phyloP scores from a whole-genome alignment of 1,140 invertebrate genomes.

The Thaumatotibia leucotreta region DNA sequence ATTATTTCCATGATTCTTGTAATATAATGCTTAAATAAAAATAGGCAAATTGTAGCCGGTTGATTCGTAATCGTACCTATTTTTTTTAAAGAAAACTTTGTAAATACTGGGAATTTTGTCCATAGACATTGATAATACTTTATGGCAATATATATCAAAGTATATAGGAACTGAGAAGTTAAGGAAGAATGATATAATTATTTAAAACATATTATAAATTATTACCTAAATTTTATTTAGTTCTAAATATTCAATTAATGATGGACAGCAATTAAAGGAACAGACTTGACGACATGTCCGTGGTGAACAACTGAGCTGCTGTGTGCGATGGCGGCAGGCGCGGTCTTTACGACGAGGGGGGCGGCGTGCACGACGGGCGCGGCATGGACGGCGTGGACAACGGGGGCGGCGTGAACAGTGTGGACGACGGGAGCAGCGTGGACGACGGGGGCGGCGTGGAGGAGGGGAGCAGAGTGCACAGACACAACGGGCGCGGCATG shows the following conservation, averaged over 20 bases:
- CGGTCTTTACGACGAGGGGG: conserved; percentile 62
- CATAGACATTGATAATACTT: too few species aligned
- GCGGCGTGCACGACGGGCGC: conserved; percentile 62
- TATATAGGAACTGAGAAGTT: too few species aligned
- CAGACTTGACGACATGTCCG: conserved; percentile 73
- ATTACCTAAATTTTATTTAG: neutral
- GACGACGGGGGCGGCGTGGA: conserved; percentile 51
- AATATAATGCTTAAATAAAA: too few species aligned
- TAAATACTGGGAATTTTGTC: too few species aligned
- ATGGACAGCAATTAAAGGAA: conserved; percentile 75
- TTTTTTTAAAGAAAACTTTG: too few species aligned
- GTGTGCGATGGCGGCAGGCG: conserved; percentile 53
- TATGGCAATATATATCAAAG: too few species aligned
- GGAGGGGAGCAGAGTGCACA: conserved; percentile 33
- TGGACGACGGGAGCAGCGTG: too few species aligned
- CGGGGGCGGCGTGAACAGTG: conserved; percentile 49
- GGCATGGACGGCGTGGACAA: conserved; percentile 62
- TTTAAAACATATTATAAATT: neutral
- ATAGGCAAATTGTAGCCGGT: too few species aligned
- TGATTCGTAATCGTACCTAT: too few species aligned
- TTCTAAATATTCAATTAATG: conserved; percentile 28
- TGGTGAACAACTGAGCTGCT: conserved; percentile 64
- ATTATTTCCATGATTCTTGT: too few species aligned
- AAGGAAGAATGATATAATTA: too few species aligned
- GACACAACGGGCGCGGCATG: conserved; percentile 52